phyloP scores from a whole-genome alignment of 2,888 invertebrate species.

The Neoscelio sp. region DNA sequence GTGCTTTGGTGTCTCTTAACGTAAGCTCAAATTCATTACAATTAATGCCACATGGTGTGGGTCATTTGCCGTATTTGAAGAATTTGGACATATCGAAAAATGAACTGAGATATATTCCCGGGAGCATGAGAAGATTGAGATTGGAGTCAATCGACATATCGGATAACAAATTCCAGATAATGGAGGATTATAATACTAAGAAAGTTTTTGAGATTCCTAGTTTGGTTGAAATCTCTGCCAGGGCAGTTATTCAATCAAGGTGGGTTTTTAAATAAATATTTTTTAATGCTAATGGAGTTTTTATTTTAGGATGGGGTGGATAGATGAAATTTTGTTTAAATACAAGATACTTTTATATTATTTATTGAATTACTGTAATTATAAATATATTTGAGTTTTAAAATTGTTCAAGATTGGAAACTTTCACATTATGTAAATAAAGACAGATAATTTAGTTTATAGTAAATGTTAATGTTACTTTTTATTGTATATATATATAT shows the following conservation, averaged over 20 bases:
- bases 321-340: no score
- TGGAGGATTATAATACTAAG: constrained; percentile 46
- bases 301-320: no score
- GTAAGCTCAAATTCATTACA: constrained; percentile 86
- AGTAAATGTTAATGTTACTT: constrained; percentile 12
- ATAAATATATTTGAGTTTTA: no score
- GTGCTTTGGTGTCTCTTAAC: constrained; percentile 86
- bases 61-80: constrained; percentile 84
- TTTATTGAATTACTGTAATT: no score
- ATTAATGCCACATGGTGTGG: constrained; percentile 87
- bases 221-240: constrained; percentile 85
- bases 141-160: constrained; percentile 86
- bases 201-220: constrained; percentile 82
- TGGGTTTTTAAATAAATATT: constrained; percentile 58
- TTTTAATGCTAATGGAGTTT: no score
- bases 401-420: no score
- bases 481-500: no score
- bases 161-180: constrained; percentile 73
- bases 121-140: constrained; percentile 84
- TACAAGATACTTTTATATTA: no score
- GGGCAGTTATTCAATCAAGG: constrained; percentile 84
- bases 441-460: no score
- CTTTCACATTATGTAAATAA: no score
- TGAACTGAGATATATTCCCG: constrained; percentile 85
- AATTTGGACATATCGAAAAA: constrained; percentile 86